Evolutionary conservation across 2,797 vertebrate species (phyloP), one percentile per base, ranked within the genome.

Genomic region (Gallinago stenura): DNA sequence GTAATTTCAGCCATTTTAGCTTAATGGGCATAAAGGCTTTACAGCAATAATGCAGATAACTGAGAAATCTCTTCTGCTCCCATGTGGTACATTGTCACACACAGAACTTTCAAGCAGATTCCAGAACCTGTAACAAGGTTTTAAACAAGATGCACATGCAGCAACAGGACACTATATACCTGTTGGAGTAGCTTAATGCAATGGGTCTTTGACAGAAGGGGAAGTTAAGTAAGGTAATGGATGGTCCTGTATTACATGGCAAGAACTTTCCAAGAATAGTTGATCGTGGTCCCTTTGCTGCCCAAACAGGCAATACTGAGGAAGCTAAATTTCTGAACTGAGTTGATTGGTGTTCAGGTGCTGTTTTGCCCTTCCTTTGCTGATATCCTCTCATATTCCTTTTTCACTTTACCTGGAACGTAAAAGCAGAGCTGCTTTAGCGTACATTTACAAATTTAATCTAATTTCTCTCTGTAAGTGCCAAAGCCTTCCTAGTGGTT

Each of bases 81-180:
- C 28, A 24, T 0, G 0, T 4, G 3, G 25, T 31, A 28, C 45
- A 39, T 33, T 62, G 4, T 6, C 51, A 62, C 17, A 66, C 51
- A 58, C 17, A 66, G 41, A 75, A 75, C 41, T 62, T 82, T 22
- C 41, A 37, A 41, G n/a, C 35, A 46, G 39, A 39, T 39, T 39
- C 39, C 39, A 39, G 41, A 54, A 65, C 15, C 43, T 62, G 16
- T 33, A 72, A 41, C 10, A 86, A 56, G 7, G 16, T 72, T 86
- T 78, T 56, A 58, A 35, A 41, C 2, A 30, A 86, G 45, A 62
- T 15, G 8, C 6, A 5, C 4, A 2, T 50, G 48, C 37, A 80
- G 39, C 56, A 84, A 56, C 15, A 87, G 26, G 15, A 68, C 79
- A 28, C 13, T 0, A n/a, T 3, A 33, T 15, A 65, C 12, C 26